Base-by-base conservation (phyloP, 1,140 invertebrate species). In the Neuroterus valhalla region DNA sequence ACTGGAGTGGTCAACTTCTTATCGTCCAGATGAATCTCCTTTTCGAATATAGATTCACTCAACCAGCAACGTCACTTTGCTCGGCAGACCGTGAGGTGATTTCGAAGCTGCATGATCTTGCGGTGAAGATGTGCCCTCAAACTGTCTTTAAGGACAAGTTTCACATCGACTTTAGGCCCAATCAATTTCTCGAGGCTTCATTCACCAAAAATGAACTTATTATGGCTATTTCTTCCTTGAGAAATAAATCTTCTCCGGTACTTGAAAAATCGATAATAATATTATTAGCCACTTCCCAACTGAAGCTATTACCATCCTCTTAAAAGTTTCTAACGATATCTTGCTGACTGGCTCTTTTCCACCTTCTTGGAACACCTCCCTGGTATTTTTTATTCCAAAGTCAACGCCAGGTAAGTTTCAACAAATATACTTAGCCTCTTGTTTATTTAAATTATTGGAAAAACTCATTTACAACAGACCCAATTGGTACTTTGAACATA, bases 301-400 rank as follows among this genome's bases (percentile, higher is more conserved):
- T 42, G 69, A 72, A 19, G 70, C 52, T n/a, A 75, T 71, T 42
- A n/a, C n/a, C n/a, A n/a, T n/a, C n/a, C n/a, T 81, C 14, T 48
- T 81, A 38, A 75, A 81, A 15, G 17, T 82, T 31, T 76, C 70
- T 38, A 83, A 83, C 68, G 75, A 81, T 19, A 70, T 81, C 52
- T 81, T 71, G 11, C 14, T 38, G 11, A 8, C 43, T 15, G n/a
- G n/a, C n/a, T n/a, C n/a, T n/a, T n/a, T n/a, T n/a, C n/a, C n/a
- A n/a, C n/a, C n/a, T n/a, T n/a, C n/a, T n/a, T n/a, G n/a, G n/a
- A n/a, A n/a, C n/a, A n/a, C n/a, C n/a, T n/a, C n/a, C n/a, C n/a
- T n/a, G n/a, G 68, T 6, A 11, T 19, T 0, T 81, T 80, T 66
- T 79, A n/a, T n/a, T n/a, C n/a, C n/a, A n/a, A n/a, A n/a, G n/a